These are phyloP conservation scores for Oreohelix idahoensis DNA, from an alignment of 1,140 invertebrate genomes.

Conservation along the genomic window DNA sequence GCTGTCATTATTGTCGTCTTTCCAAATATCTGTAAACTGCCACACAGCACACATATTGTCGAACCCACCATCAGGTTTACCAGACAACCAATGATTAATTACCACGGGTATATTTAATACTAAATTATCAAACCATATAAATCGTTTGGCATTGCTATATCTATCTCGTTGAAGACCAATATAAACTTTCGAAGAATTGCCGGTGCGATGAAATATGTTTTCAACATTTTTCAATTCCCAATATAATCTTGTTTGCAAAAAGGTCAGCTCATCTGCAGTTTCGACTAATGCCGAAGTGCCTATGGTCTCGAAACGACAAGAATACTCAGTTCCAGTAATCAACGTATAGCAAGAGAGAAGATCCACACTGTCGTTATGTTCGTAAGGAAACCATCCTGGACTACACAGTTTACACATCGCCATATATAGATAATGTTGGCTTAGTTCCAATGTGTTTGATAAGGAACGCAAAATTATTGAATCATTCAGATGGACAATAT, in stretches of 20 bases:
- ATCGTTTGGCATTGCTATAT: background rate
- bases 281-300: background rate
- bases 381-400: background rate
- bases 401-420: background rate
- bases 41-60: background rate
- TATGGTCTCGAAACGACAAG: background rate
- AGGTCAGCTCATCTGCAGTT: background rate
- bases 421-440: background rate
- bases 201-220: background rate
- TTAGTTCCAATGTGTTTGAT: background rate
- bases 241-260: background rate
- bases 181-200: background rate
- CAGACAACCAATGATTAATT: background rate
- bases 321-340: background rate
- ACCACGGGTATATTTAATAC: background rate
- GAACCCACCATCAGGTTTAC: background rate
- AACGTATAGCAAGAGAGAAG: background rate
- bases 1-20: background rate
- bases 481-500: background rate
- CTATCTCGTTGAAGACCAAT: background rate
- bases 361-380: background rate
- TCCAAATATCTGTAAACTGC: background rate
- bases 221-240: background rate
- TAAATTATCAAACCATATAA: background rate
- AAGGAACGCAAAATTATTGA: background rate